Base-by-base conservation (phyloP, 2,888 invertebrate genomes). In the Eristalis intricaria region DNA sequence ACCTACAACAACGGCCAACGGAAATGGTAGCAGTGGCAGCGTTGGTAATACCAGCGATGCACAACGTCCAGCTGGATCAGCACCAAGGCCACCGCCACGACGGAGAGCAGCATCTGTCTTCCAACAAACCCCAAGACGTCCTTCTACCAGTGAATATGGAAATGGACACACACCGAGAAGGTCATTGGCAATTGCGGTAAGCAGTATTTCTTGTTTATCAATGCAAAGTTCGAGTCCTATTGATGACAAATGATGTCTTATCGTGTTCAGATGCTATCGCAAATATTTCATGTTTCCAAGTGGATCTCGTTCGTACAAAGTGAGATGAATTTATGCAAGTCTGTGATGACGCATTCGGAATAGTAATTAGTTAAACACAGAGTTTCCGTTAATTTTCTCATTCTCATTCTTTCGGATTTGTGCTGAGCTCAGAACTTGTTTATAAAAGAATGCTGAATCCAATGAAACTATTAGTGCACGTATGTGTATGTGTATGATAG, bases 31-130 rank as follows among this genome's bases (percentile, higher is more conserved):
- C 71, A 71, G 32, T 60, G 66, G 40, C 29, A 50, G 66, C 26
- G 64, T 38, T 26, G 68, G 38, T 10, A 4, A 50, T 58, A 73
- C 15, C 26, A 80, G 64, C 43, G 70, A 86, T 70, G 65, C 65
- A 40, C 60, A 29, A 26, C 77, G 82, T 15, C 56, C 81, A 19
- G 89, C 88, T 56, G 89, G 85, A 65, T 90, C 91, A 76, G 91
- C 90, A 88, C 92, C 93, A 88, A 91, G 92, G 76, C 92, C 93
- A 74, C 93, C 93, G 78, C 93, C 93, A 7, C 91, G 93, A 22
- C 91, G 93, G 32, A 91, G 93, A 29, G 91, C 93, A 64, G 90
- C 91, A 58, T 92, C 93, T 56, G 91, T 92, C 76, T 90, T 91
- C 65, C 91, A 91, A 63, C 91, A 90, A 88, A 91, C 90, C 88